Conservation (phyloP, 2,797 vertebrate species). For the Muscicapa comitata region DNA sequence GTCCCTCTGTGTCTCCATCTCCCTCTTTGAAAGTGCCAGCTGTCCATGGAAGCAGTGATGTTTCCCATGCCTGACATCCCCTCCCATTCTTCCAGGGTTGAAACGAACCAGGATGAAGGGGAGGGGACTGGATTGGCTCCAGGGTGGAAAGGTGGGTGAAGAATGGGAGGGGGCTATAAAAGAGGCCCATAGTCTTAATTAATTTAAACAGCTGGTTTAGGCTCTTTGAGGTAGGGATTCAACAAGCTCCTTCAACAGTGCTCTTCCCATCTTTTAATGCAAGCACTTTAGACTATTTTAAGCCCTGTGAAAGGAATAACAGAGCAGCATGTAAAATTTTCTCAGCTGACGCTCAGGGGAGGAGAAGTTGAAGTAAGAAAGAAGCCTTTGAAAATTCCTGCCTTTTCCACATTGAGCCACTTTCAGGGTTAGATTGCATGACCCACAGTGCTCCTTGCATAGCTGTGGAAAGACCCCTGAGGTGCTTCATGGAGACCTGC, state of each 20-base stretch:
- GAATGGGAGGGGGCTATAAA: neutral
- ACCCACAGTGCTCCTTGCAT: neutral
- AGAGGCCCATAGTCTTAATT: neutral
- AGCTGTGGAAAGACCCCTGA: neutral
- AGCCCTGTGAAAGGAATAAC: neutral
- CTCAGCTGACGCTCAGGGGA: neutral
- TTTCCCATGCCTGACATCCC: neutral
- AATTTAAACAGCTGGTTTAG: neutral
- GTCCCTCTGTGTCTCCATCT: neutral
- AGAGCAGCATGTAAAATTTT: neutral
- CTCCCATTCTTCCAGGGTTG: neutral
- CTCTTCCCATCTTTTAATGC: neutral
- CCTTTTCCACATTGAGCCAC: neutral
- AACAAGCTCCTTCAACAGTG: neutral
- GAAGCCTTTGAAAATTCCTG: neutral
- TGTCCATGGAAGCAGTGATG: neutral
- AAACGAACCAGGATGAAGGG: neutral
- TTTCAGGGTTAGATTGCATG: neutral
- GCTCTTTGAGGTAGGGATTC: neutral
- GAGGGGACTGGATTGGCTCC: neutral
- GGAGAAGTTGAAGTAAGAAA: neutral
- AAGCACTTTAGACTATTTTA: conserved; percentile 19
- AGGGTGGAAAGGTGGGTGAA: neutral
- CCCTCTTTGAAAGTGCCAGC: neutral
- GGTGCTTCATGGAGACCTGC: neutral